A percentile compares a stretch with the other conserved stretches of the same genome.
phyloP scores from a whole-genome alignment of 2,113 vertebrate genomes.

The Spea multiplicata region DNA sequence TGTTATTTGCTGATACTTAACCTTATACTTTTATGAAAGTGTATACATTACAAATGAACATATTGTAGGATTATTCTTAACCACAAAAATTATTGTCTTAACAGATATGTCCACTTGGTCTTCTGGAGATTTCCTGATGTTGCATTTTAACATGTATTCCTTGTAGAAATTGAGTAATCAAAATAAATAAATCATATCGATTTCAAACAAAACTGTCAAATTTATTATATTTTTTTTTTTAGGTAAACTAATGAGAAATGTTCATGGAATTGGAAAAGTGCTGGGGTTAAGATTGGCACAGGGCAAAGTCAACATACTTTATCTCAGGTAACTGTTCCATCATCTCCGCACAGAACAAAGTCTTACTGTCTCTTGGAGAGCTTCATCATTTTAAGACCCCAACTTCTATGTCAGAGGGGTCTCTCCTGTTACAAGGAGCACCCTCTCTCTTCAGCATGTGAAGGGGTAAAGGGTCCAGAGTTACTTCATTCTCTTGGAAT shows the following conservation, averaged over 20 bases:
- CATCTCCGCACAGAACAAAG: constrained; percentile 25
- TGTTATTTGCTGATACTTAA: too few relatives aligned
- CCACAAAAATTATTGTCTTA: too few relatives aligned
- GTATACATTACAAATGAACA: too few relatives aligned
- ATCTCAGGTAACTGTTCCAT: constrained; percentile 31
- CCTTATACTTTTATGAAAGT: too few relatives aligned
- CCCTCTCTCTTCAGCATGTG: constrained; percentile 10
- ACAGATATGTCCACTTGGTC: too few relatives aligned
- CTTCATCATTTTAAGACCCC: constrained; percentile 20
- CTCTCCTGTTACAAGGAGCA: constrained; percentile 12
- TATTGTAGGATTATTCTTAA: too few relatives aligned
- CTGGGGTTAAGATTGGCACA: constrained; percentile 11
- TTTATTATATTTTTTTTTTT: constrained; percentile 45
- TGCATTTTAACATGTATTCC: too few relatives aligned
- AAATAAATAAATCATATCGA: not conserved
- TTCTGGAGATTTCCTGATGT: too few relatives aligned
- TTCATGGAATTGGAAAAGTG: constrained; percentile 17
- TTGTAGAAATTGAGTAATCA: not conserved
- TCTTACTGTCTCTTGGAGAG: constrained; percentile 28
- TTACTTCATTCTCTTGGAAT: constrained; percentile 19
- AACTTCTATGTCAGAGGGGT: constrained; percentile 22
- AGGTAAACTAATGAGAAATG: constrained; percentile 44
- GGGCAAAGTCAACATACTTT: constrained; percentile 13
- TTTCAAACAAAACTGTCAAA: constrained; percentile 24
- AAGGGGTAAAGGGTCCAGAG: not conserved